Evolutionary conservation across 2,113 vertebrate species (phyloP), one percentile per base, ranked within the genome.

Genomic region (Embiotoca jacksoni): DNA sequence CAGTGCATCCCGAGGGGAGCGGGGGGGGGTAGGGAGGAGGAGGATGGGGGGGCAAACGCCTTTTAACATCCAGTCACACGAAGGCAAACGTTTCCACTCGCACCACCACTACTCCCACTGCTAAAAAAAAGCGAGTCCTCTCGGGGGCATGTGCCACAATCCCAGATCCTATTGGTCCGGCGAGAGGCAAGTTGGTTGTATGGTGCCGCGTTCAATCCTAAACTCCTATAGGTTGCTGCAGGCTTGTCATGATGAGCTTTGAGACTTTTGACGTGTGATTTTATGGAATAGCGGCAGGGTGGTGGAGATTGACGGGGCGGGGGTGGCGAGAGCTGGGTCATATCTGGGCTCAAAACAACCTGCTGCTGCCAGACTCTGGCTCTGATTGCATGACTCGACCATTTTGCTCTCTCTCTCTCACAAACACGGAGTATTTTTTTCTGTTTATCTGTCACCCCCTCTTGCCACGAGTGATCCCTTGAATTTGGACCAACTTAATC

Each of bases 401-500:
- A 83, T 73, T 32, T 54, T 54, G 36, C 71, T 68, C 33, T 81
- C 37, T 63, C 59, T 72, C 81, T 6, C 58, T 39, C 2, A 60
- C 23, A n/a, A 30, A 23, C 67, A 37, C 53, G 49, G 61, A 64
- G 16, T 36, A n/a, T 16, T 66, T 63, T 81, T 56, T 49, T 31
- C 1, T 16, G 32, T 82, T 54, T 75, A 72, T 79, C 66, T 53
- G 46, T 84, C 78, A 70, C 53, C 53, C 69, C 58, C 52, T 72
- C 69, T 64, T n/a, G 36, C 78, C 68, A 79, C 8, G 37, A 86
- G 80, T 90, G 73, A 91, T 90, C 81, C 72, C 57, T 84, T 86
- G 87, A 88, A 88, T 84, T 88, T 76, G 71, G 82, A 84, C 88
- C 84, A 91, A 87, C 36, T 73, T 85, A 87, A 90, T 85, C 78